Percentiles rank a stretch among this genome's conserved stretches.
phyloP scores from a whole-genome alignment of 2,113 vertebrate species.

The Coracopsis vasa region DNA sequence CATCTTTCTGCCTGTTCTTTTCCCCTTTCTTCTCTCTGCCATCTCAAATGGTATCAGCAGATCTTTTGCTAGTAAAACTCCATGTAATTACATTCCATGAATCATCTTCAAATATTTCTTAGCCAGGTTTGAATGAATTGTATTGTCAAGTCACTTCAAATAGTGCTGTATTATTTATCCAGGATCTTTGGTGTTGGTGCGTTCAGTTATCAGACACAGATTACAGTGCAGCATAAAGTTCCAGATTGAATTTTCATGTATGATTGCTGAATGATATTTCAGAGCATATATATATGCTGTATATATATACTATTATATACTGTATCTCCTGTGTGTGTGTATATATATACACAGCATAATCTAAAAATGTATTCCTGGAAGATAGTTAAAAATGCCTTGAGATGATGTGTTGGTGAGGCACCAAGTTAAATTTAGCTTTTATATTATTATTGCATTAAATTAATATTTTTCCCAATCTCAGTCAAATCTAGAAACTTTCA shows the following conservation, averaged over 20 bases:
- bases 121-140: slow-evolving; percentile 1
- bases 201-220: not conserved
- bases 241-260: not conserved
- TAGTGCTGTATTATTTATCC: not conserved
- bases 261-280: not conserved
- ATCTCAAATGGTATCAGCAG: not conserved
- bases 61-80: not conserved
- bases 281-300: not conserved
- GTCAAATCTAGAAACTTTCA: not conserved
- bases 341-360: not conserved
- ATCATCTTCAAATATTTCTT: not conserved
- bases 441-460: not conserved
- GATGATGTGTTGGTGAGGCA: not conserved
- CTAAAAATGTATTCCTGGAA: not conserved
- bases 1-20: not conserved
- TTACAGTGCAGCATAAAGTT: not conserved
- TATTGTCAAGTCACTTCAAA: not conserved
- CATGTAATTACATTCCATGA: not conserved
- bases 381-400: not conserved
- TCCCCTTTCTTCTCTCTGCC: not conserved
- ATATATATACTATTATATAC: not conserved
- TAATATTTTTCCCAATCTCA: not conserved
- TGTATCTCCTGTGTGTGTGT: not conserved
- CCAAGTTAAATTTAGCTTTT: not conserved
- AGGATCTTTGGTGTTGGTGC: not conserved